Base-by-base conservation (phyloP, 2,888 invertebrate genomes). In the Himalopsyche anomala region DNA sequence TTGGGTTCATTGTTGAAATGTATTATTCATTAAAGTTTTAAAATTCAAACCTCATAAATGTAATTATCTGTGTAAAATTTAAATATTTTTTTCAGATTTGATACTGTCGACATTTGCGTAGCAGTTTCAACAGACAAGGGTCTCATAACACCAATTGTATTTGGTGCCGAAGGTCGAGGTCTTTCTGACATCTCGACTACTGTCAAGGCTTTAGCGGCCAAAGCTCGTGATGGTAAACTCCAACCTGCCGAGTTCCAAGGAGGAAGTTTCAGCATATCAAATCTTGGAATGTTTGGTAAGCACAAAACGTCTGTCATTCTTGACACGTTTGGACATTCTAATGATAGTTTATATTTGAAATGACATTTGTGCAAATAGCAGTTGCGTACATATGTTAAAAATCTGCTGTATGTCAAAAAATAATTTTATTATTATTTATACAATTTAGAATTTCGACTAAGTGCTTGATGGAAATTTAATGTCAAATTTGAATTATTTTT, bases 231-330 rank as follows among this genome's bases (percentile, higher is more conserved):
- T 0, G 97, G 98, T 38, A 97, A 96, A 91, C 93, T 99, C 28
- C 95, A 97, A 91, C 99, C 99, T 0, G 96, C 97, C 74, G 99
- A 99, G 92, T 99, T 98, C 93, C 98, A 98, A 94, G 99, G 99
- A 17, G 99, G 99, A 89, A 98, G 98, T 9, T 96, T 99, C 89
- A 97, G 97, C 19, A 95, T 99, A 2, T 99, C 98, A 17, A 99
- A 99, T 92, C 93, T 99, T 89, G 99, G 99, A 89, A 99, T 99
- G 99, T 98, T 96, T 91, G 96, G 96, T 93, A 90, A 91, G 93
- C 90, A 11, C 3, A 2, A 51, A 51, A 51, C 12, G 2, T 15
- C 45, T 54, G 45, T 9, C 38, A 51, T 28, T 80, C 17, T 12
- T 28, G 28, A 28, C 28, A 28, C 28, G 28, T 82, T 74, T 85